These are phyloP conservation scores for Carassius auratus DNA, from an alignment of 2,113 vertebrate species.

Conservation along the genomic window DNA sequence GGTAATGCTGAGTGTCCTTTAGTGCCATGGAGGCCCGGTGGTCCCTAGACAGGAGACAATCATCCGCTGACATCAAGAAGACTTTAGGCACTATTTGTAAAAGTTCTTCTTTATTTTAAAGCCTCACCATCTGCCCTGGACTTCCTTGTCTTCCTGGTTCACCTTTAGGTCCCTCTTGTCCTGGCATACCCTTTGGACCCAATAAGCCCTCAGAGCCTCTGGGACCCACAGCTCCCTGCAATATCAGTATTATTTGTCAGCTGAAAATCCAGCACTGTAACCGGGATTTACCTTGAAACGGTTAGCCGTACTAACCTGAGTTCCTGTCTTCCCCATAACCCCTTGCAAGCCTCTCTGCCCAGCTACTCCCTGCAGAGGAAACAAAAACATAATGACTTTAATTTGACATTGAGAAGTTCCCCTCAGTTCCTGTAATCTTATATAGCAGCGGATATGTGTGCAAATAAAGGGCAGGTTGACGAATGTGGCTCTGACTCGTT, in stretches of 20 bases:
- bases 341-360: conserved; percentile 75
- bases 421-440: neutral
- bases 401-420: neutral
- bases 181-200: conserved; percentile 72
- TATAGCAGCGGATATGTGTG: neutral
- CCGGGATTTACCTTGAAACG: conserved; percentile 8
- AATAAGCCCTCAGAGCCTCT: conserved; percentile 63
- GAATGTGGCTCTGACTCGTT: neutral
- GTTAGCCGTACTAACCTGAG: conserved; percentile 64
- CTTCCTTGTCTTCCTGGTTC: conserved; percentile 69
- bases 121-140: conserved; percentile 70
- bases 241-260: neutral
- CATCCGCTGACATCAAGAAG: neutral
- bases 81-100: neutral
- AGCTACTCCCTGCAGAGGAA: conserved; percentile 67
- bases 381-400: conserved; percentile 15
- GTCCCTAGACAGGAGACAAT: conserved; percentile 68
- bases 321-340: conserved; percentile 71
- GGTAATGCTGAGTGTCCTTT: conserved; percentile 65
- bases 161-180: conserved; percentile 69
- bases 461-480: neutral
- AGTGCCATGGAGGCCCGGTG: conserved; percentile 62
- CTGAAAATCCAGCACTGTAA: conserved; percentile 2
- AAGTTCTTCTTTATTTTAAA: neutral
- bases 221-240: conserved; percentile 67